These are phyloP conservation scores for Drosophila equinoxialis DNA, from an alignment of 1,140 invertebrate genomes.

Conservation along the genomic window DNA sequence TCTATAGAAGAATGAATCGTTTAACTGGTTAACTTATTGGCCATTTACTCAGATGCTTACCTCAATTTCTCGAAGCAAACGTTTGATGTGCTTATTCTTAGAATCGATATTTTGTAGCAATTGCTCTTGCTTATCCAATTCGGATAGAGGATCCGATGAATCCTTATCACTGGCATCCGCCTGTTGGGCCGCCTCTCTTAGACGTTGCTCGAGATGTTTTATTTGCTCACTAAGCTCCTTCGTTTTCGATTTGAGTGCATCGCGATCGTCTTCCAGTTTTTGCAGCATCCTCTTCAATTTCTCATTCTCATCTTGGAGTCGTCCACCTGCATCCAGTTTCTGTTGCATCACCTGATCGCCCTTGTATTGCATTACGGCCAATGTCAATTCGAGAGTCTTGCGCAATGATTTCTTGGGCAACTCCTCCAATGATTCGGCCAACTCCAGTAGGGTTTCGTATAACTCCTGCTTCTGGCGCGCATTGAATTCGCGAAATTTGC, in stretches of 20 bases:
- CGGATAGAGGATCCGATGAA: conserved; percentile 79
- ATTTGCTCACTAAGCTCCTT: conserved; percentile 75
- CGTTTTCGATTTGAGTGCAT: conserved; percentile 50
- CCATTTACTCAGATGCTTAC: conserved; percentile 28
- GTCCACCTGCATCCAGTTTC: conserved; percentile 40
- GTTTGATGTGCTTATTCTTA: conserved; percentile 82
- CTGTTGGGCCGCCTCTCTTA: conserved; percentile 61
- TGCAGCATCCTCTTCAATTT: conserved; percentile 76
- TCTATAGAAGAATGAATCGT: conserved; percentile 29
- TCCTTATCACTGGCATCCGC: conserved; percentile 78
- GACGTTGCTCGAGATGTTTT: conserved; percentile 62
- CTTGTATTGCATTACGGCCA: conserved; percentile 76
- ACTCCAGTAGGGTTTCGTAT: conserved; percentile 72
- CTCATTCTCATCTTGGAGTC: conserved; percentile 74
- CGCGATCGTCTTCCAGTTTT: conserved; percentile 68
- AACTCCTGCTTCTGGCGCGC: conserved; percentile 74
- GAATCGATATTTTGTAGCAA: conserved; percentile 76
- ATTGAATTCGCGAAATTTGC: conserved; percentile 73
- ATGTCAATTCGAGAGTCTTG: conserved; percentile 68
- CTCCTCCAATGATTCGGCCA: conserved; percentile 62
- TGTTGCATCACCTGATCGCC: conserved; percentile 59
- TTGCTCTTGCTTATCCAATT: conserved; percentile 79
- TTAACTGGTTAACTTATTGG: no score
- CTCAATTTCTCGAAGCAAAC: conserved; percentile 76
- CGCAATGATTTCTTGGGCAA: conserved; percentile 74